These are phyloP conservation scores for Charadrius vociferus DNA, from an alignment of 2,113 vertebrate genomes.

Conservation along the genomic window DNA sequence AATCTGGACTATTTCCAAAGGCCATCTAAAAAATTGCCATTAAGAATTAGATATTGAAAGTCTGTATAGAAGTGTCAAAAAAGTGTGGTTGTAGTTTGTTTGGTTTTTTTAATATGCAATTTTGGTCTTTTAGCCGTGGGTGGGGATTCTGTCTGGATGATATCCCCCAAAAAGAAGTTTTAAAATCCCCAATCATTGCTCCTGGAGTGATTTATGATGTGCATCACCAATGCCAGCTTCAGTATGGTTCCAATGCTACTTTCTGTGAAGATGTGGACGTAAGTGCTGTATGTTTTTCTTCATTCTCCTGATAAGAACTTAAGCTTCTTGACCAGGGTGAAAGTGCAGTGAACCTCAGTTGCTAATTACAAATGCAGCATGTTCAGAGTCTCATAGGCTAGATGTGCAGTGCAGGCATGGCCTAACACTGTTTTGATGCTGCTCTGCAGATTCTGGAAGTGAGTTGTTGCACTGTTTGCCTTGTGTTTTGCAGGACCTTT, in stretches of 20 bases:
- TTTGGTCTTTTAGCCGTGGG: conserved; percentile 82
- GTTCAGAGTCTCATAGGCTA: neutral
- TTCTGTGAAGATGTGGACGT: conserved; percentile 94
- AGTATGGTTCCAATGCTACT: conserved; percentile 93
- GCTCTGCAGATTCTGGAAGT: neutral
- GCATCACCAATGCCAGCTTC: conserved; percentile 95
- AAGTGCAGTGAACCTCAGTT: neutral
- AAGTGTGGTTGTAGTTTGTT: neutral
- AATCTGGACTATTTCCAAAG: neutral
- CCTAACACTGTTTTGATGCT: neutral
- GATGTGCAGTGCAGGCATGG: neutral
- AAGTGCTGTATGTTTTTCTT: conserved; percentile 59
- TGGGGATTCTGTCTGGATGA: conserved; percentile 97
- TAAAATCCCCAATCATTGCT: conserved; percentile 85
- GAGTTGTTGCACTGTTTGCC: neutral
- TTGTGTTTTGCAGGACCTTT: neutral
- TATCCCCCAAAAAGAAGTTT: conserved; percentile 88
- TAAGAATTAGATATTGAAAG: neutral
- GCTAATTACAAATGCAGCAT: neutral
- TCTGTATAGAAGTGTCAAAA: neutral
- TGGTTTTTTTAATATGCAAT: neutral
- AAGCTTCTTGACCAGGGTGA: neutral
- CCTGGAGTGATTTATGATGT: conserved; percentile 93
- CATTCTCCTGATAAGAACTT: neutral
- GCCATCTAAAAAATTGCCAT: neutral